A percentile compares a stretch with the other conserved stretches of the same genome.
Conservation (phyloP, 1,140 invertebrate genomes). For the Tetragnatha versicolor region DNA sequence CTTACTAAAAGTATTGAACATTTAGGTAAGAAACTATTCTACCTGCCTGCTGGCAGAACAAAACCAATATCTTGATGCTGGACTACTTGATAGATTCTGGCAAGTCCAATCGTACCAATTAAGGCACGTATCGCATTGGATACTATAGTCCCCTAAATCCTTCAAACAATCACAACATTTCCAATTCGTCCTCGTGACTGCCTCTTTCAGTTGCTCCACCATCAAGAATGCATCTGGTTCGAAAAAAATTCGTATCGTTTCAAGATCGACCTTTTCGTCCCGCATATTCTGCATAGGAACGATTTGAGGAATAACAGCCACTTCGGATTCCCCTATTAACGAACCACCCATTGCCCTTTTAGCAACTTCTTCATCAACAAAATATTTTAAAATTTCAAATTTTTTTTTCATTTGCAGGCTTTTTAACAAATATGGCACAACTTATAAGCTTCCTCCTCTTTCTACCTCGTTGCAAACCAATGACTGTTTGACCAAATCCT, state of each 20-base stretch:
- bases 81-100: background rate
- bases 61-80: constrained; percentile 16
- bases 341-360: too few relatives aligned
- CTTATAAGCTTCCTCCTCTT: too few relatives aligned
- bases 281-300: background rate
- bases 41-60: background rate
- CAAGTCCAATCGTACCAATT: constrained; percentile 8
- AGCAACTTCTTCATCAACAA: too few relatives aligned
- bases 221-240: constrained; percentile 5
- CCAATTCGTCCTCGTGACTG: background rate
- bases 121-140: constrained; percentile 7
- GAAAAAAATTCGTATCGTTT: background rate
- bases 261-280: background rate
- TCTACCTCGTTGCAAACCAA: too few relatives aligned
- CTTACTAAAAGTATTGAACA: too few relatives aligned
- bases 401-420: too few relatives aligned
- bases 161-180: constrained; percentile 1
- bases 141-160: background rate
- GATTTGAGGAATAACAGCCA: too few relatives aligned
- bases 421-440: too few relatives aligned
- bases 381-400: too few relatives aligned
- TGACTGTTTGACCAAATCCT: too few relatives aligned
- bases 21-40: too few relatives aligned
- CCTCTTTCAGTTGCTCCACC: background rate
- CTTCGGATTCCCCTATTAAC: too few relatives aligned